Base-by-base conservation (phyloP, 2,797 vertebrate species). In the Threskiornis aethiopicus region DNA sequence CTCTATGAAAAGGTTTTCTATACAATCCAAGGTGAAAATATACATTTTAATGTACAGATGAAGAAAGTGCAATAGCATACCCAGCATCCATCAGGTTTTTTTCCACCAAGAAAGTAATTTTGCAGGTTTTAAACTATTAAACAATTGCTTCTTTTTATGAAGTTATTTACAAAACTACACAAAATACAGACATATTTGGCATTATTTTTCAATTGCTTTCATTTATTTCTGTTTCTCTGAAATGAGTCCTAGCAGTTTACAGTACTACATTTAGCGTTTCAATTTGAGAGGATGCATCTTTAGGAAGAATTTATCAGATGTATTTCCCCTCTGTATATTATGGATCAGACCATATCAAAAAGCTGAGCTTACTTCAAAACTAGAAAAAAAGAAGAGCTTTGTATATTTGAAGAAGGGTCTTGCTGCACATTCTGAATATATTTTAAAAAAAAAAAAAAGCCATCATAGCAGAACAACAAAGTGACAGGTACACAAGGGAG, bases 31-130 rank as follows among this genome's bases (percentile, higher is more conserved):
- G 91, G 81, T 91, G 75, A 97, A 78, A 96, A 97, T 82, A 95
- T 41, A 97, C 91, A 97, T 97, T 97, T 98, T 95, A 97, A 97
- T 84, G 72, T 87, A 84, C 61, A 94, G 9, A 75, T 87, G 57
- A 94, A 96, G 84, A 92, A 72, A 93, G 81, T 59, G 58, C 51
- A 86, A 88, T 24, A 92, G 75, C 87, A 88, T 81, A 88, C 6
- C 6, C 42, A 71, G 69, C 67, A 67, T 20, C 24, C 71, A 80
- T 79, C 89, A 71, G 31, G n/a, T 77, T 92, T 86, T 92, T 87
- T 70, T 5, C 31, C 78, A 92, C 35, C 4, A 25, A 78, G 77
- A 97, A 97, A 93, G 78, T 20, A 90, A 76, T 96, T 95, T 87
- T 93, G 3, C 4, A 51, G 90, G 84, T 70, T 95, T 97, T 92